These are phyloP conservation scores for Aphaenogaster rudis DNA, from an alignment of 1,140 invertebrate species.

Conservation along the genomic window DNA sequence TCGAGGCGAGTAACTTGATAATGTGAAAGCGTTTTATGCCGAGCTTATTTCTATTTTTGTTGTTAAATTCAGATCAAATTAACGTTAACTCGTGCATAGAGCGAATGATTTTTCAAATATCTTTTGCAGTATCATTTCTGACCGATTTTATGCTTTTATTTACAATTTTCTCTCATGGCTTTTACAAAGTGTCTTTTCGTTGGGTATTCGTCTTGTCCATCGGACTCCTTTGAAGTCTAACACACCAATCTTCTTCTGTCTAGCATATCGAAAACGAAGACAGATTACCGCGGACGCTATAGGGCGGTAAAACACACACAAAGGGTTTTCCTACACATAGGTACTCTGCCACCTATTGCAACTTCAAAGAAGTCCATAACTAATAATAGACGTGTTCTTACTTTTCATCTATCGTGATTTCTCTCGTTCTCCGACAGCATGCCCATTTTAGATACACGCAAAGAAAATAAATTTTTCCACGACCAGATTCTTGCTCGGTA, in stretches of 20 bases:
- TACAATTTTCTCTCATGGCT: not conserved
- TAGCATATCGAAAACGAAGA: constrained; percentile 24
- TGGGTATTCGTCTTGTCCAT: constrained; percentile 16
- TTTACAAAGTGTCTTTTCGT: not conserved
- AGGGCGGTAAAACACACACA: not conserved
- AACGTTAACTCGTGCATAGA: not conserved
- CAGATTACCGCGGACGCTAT: not conserved
- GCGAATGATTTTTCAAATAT: not conserved
- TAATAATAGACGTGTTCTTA: constrained; percentile 20
- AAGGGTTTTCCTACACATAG: constrained; percentile 2
- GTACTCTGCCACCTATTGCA: not conserved
- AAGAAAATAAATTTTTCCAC: not conserved
- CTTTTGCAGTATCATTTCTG: not conserved
- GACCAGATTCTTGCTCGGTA: not conserved
- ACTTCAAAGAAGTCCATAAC: constrained; percentile 38
- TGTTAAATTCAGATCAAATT: not conserved
- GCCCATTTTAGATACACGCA: not conserved
- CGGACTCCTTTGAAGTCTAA: constrained; percentile 23
- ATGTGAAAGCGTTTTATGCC: constrained; percentile 11
- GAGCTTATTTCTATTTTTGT: not conserved
- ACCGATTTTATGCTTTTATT: constrained; percentile 2
- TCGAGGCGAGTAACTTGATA: constrained; percentile 41
- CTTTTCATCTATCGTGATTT: not conserved
- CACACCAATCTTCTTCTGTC: not conserved
- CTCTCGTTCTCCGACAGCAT: not conserved